phyloP scores from a whole-genome alignment of 2,888 invertebrate genomes.

The Lampropteryx suffumata region DNA sequence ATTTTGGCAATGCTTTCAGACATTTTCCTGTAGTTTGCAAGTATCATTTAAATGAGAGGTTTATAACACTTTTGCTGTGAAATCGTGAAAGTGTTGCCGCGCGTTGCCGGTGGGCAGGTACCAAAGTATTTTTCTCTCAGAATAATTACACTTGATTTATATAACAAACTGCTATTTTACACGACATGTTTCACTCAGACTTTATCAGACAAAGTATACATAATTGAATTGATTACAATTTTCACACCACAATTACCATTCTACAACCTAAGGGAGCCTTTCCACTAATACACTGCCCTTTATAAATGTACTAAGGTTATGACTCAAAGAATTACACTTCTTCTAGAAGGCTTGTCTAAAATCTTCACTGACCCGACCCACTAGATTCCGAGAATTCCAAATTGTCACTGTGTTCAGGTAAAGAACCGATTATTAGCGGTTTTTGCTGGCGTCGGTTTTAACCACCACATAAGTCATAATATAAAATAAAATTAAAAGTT shows the following conservation, averaged over 20 bases:
- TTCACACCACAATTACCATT: too few species aligned
- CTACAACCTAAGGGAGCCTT: too few species aligned
- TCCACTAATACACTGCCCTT: too few species aligned
- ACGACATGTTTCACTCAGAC: slow-evolving; percentile 13
- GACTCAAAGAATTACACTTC: slow-evolving; percentile 10
- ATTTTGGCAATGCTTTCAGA: background rate
- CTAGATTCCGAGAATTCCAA: slow-evolving; percentile 21
- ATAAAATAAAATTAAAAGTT: too few species aligned
- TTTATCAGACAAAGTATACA: background rate
- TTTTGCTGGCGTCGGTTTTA: background rate
- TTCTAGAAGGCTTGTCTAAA: slow-evolving; percentile 1
- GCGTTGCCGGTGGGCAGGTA: background rate
- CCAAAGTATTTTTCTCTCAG: slow-evolving; percentile 4
- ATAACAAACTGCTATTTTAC: slow-evolving; percentile 15
- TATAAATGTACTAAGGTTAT: background rate
- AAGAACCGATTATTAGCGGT: slow-evolving; percentile 6
- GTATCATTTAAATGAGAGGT: background rate
- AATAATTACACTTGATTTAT: slow-evolving; percentile 13
- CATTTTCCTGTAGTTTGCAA: background rate
- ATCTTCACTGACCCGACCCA: background rate
- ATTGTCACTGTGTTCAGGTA: slow-evolving; percentile 16
- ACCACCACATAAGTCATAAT: too few species aligned
- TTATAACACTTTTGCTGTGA: slow-evolving; percentile 6
- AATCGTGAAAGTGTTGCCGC: slow-evolving; percentile 19
- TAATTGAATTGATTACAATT: background rate